Conservation (phyloP, 2,113 vertebrate species). For the Genyomyrus donnyi region DNA sequence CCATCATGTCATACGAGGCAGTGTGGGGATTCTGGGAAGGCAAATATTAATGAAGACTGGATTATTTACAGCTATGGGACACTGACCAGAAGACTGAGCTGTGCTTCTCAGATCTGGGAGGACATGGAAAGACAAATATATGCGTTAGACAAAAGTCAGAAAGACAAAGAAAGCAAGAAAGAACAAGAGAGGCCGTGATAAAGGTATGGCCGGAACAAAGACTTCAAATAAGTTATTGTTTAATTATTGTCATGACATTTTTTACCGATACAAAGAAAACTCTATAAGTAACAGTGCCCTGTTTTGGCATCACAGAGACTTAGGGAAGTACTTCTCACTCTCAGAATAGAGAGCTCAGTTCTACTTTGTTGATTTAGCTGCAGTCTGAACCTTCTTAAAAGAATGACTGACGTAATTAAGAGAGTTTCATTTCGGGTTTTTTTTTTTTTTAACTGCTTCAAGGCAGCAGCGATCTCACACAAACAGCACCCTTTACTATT, state of each 20-base stretch:
- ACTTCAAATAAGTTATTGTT: background rate
- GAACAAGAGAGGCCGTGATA: background rate
- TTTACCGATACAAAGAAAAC: background rate
- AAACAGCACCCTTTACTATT: background rate
- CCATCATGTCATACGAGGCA: background rate
- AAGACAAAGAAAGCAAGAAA: background rate
- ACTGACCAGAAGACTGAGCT: background rate
- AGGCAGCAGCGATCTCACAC: background rate
- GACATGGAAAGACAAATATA: background rate
- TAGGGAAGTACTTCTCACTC: background rate
- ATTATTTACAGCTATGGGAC: background rate
- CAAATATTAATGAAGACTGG: background rate
- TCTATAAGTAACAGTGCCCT: background rate
- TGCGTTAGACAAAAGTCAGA: background rate
- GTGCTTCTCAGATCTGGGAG: background rate
- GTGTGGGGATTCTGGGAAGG: background rate
- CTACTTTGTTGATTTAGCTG: background rate
- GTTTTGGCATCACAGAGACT: background rate
- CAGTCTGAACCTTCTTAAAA: background rate
- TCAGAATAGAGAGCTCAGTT: background rate
- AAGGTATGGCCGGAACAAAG: background rate
- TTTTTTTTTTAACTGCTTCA: background rate
- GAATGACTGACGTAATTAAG: background rate
- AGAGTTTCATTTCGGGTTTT: background rate
- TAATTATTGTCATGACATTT: background rate